phyloP scores from a whole-genome alignment of 2,888 invertebrate genomes.

The Andrena bucephala region DNA sequence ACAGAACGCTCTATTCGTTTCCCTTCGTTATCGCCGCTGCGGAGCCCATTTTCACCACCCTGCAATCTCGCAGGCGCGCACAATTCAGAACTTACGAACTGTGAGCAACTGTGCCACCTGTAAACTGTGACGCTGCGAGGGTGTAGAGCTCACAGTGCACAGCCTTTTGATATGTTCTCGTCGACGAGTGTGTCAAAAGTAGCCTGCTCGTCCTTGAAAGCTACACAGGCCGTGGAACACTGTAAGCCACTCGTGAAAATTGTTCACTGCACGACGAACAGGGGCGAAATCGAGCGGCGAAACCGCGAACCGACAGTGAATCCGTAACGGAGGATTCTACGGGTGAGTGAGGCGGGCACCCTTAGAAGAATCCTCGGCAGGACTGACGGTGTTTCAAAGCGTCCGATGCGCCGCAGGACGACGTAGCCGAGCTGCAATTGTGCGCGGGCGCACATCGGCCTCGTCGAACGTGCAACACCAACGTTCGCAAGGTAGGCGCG shows the following conservation, averaged over 20 bases:
- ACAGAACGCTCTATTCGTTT: neutral
- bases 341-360: conserved; percentile 71
- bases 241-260: neutral
- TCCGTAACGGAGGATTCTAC: conserved; percentile 33
- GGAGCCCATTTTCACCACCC: too few species aligned
- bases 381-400: conserved; percentile 79
- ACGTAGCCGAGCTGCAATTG: conserved; percentile 66
- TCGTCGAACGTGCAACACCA: conserved; percentile 42
- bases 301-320: conserved; percentile 37
- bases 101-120: too few species aligned
- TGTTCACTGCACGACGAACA: neutral
- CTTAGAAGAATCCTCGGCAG: conserved; percentile 79
- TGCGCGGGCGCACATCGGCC: conserved; percentile 77
- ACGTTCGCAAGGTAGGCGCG: conserved; percentile 37
- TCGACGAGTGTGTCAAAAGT: too few species aligned
- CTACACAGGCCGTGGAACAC: neutral
- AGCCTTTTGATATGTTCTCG: too few species aligned
- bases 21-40: too few species aligned
- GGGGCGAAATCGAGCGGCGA: neutral
- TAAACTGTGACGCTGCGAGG: too few species aligned
- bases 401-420: conserved; percentile 76
- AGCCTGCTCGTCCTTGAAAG: too few species aligned
- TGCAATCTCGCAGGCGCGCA: too few species aligned
- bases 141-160: too few species aligned
- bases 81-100: too few species aligned